Base-by-base conservation (phyloP, 2,888 invertebrate genomes). In the Eupithecia centaureata region DNA sequence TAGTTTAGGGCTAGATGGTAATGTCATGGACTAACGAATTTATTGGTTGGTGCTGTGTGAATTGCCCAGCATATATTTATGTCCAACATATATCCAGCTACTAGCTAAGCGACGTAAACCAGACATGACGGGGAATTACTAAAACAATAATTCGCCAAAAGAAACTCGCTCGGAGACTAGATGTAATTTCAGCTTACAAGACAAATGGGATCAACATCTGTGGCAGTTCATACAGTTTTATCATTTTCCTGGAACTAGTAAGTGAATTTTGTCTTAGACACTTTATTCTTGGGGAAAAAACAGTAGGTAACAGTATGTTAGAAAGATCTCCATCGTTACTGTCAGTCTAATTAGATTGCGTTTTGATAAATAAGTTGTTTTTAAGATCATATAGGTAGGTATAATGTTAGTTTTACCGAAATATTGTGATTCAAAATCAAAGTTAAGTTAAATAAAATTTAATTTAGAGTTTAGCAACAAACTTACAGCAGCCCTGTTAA, bases 151-250 rank as follows among this genome's bases (percentile, higher is more conserved):
- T 57, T 27, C 27, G 42, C 57, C 47, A 22, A 30, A 65, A 63
- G 18, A 38, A 27, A 57, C 22, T 32, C 35, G 10, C 5, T 10
- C 30, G 56, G 27, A 30, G 32, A 32, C 18, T 18, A 59, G 58
- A 68, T 33, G 68, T 68, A 70, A 73, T 72, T 70, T 62, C 61
- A 47, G 32, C 15, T 5, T 13, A 25, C 56, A 71, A 73, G 75
- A 77, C 65, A 74, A 73, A 77, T 77, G 74, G 71, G 58, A 47
- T 65, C 64, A 27, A 66, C 73, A 76, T 72, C 76, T 76, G 73
- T 61, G 72, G 65, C 75, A 63, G 54, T 67, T 61, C 51, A 63
- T 67, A 59, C 42, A 51, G 64, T 62, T 64, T 67, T 62, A 61
- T 67, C 56, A 30, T 28, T 56, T 28, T 30, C 18, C 28, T 15